Percentiles rank a stretch among this genome's conserved stretches.
phyloP scores from a whole-genome alignment of 2,113 vertebrate genomes.

The Lagopus leucura region DNA sequence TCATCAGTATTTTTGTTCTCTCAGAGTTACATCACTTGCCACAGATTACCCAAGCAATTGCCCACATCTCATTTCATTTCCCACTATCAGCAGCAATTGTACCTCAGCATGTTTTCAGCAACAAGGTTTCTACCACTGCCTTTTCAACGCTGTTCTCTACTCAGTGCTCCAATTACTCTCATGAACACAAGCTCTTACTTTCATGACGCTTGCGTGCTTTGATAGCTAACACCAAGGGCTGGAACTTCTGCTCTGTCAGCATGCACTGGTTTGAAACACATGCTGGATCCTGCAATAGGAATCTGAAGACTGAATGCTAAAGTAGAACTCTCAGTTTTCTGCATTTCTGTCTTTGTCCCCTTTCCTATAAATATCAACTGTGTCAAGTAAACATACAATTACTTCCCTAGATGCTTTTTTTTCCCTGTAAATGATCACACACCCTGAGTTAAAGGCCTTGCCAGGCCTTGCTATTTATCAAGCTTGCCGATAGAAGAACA shows the following conservation, averaged over 20 bases:
- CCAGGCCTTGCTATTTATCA: constrained; percentile 22
- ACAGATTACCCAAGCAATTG: background rate
- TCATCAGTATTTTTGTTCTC: background rate
- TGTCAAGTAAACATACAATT: background rate
- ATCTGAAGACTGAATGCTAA: background rate
- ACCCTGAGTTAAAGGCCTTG: background rate
- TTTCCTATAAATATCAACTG: background rate
- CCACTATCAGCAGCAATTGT: background rate
- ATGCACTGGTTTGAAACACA: background rate
- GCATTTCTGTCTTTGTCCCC: background rate
- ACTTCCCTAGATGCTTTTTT: background rate
- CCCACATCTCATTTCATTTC: background rate
- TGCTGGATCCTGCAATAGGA: background rate
- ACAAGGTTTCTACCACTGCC: background rate
- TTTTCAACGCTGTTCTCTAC: background rate
- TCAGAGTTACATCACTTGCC: background rate
- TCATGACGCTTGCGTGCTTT: background rate
- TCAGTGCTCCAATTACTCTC: background rate
- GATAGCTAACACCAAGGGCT: background rate
- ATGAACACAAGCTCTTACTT: background rate
- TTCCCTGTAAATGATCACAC: background rate
- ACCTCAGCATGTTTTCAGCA: background rate
- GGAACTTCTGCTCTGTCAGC: background rate
- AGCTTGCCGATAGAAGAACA: constrained; percentile 47
- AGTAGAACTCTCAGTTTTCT: background rate